phyloP scores from a whole-genome alignment of 2,797 vertebrate genomes.

The Enoplosus armatus region DNA sequence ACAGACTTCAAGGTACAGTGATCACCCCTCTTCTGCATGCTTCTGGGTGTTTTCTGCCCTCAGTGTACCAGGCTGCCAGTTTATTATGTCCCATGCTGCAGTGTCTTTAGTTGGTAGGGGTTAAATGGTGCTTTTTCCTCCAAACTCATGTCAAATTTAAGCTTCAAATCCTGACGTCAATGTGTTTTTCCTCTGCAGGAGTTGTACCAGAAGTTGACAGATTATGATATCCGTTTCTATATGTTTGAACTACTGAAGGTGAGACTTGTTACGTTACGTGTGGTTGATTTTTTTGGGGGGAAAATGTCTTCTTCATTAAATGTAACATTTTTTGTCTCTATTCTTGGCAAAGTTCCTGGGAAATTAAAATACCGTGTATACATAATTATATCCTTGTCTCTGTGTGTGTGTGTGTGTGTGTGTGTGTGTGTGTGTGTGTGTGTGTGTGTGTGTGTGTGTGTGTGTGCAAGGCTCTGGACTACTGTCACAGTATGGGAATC shows the following conservation, averaged over 20 bases:
- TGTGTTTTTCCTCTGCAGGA: conserved; percentile 85
- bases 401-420: conserved; percentile 8
- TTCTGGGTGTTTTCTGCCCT: background rate
- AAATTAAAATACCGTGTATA: background rate
- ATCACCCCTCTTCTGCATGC: conserved; percentile 4
- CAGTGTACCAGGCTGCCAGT: background rate
- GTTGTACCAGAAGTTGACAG: conserved; percentile 98
- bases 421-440: conserved; percentile 18
- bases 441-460: conserved; percentile 29
- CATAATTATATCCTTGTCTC: background rate
- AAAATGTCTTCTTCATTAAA: too few relatives aligned
- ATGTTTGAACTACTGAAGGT: conserved; percentile 99
- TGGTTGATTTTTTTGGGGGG: background rate
- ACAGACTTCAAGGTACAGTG: conserved; percentile 97
- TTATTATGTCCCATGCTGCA: background rate
- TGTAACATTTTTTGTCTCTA: too few relatives aligned
- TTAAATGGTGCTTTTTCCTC: background rate
- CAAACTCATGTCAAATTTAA: background rate
- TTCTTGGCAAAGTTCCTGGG: background rate
- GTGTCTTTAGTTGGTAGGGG: background rate
- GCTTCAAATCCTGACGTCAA: background rate
- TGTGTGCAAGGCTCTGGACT: conserved; percentile 92
- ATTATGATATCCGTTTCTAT: conserved; percentile 99
- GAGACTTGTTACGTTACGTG: conserved; percentile 52
- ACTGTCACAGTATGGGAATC: conserved; percentile 98